Conservation (phyloP, 2,113 vertebrate species). For the Morone chrysops region DNA sequence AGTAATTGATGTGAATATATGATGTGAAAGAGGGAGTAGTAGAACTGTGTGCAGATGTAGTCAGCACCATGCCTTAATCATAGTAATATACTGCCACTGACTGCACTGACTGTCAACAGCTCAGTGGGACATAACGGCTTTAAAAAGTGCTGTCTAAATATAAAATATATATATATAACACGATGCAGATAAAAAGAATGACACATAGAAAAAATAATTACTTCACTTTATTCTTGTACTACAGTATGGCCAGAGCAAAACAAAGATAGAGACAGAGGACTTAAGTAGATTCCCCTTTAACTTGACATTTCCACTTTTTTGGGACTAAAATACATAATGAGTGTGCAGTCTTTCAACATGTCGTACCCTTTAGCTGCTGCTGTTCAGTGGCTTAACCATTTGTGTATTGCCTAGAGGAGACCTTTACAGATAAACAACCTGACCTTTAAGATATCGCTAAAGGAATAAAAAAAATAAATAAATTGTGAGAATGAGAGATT, state of each 20-base stretch:
- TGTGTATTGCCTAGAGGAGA: background rate
- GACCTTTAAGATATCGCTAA: background rate
- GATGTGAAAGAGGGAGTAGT: constrained; percentile 9
- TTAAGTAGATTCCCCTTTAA: background rate
- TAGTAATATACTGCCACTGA: constrained; percentile 2
- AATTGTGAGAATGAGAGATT: too few species aligned
- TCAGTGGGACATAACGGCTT: background rate
- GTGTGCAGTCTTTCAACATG: background rate
- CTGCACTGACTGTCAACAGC: background rate
- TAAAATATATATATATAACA: background rate
- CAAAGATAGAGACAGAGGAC: background rate
- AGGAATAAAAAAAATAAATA: too few species aligned
- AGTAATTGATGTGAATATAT: background rate
- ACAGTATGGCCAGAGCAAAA: background rate
- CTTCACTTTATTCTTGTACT: background rate
- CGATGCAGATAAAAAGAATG: background rate
- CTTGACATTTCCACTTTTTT: background rate
- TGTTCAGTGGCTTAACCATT: background rate
- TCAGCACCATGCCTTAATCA: constrained; percentile 35
- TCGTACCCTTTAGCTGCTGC: background rate
- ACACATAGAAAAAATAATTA: background rate
- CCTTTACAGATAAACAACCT: background rate
- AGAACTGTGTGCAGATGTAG: constrained; percentile 33
- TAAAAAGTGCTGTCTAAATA: background rate
- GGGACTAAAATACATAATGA: background rate